These are phyloP conservation scores for Troglohyphantes excavatus DNA, from an alignment of 2,888 invertebrate species.

Conservation along the genomic window DNA sequence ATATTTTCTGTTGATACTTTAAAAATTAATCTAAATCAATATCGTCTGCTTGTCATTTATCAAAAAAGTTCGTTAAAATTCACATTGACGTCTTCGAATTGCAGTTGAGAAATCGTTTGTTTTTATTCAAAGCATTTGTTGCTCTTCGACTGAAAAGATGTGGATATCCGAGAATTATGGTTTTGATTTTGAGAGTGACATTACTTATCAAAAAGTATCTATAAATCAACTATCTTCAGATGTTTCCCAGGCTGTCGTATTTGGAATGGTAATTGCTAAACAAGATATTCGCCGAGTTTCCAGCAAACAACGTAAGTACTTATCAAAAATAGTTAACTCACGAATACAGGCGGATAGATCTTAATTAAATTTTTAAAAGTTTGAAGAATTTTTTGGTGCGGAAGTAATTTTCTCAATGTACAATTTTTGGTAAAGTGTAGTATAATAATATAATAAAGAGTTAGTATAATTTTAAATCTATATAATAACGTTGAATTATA, in stretches of 20 bases:
- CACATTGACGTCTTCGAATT: background rate
- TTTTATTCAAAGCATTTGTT: background rate
- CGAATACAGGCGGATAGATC: too few species aligned
- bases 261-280: conserved; percentile 71
- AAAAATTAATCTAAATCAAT: background rate
- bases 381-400: too few species aligned
- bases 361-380: too few species aligned
- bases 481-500: too few species aligned
- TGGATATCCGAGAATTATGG: conserved; percentile 73
- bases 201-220: conserved; percentile 60
- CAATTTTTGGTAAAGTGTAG: too few species aligned
- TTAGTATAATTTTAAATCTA: too few species aligned
- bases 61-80: background rate
- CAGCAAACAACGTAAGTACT: conserved; percentile 67
- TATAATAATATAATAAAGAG: too few species aligned
- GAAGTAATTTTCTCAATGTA: too few species aligned
- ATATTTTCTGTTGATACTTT: too few species aligned
- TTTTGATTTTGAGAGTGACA: conserved; percentile 50
- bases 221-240: conserved; percentile 63
- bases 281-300: conserved; percentile 61
- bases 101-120: background rate
- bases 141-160: conserved; percentile 7
- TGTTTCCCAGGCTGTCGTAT: conserved; percentile 47
- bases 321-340: background rate
- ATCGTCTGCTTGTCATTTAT: background rate